Conservation (phyloP, 2,888 invertebrate species). For the Tethea ocularis region DNA sequence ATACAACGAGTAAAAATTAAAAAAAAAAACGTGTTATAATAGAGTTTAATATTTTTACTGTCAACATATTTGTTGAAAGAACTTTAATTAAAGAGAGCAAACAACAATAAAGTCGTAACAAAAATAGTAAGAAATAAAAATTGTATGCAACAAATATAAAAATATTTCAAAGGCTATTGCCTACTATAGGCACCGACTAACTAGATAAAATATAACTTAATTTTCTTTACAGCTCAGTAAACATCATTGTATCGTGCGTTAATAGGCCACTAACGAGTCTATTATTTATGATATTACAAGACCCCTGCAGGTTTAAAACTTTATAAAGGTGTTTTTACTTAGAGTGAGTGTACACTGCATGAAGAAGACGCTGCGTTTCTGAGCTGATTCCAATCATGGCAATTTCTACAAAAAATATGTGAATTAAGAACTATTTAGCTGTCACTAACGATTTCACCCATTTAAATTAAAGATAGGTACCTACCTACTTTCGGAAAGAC, state of each 20-base stretch:
- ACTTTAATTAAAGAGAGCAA: too few species aligned
- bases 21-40: too few species aligned
- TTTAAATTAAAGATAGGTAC: too few species aligned
- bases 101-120: too few species aligned
- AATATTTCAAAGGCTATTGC: neutral
- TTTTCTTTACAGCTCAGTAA: constrained; percentile 21
- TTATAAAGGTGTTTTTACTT: constrained; percentile 1
- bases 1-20: too few species aligned
- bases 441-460: too few species aligned
- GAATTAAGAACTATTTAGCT: too few species aligned
- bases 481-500: too few species aligned
- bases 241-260: constrained; percentile 11
- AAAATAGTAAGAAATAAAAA: neutral
- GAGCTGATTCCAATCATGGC: too few species aligned
- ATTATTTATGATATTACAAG: constrained; percentile 23
- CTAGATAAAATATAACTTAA: constrained; percentile 15
- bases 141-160: neutral
- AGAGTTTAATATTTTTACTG: too few species aligned
- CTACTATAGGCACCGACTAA: neutral
- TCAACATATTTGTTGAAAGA: too few species aligned
- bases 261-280: constrained; percentile 22
- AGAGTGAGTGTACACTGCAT: neutral
- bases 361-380: neutral
- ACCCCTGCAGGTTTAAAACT: neutral
- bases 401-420: too few species aligned